Evolutionary conservation across 2,888 invertebrate species (phyloP), one percentile per base, ranked within the genome.

Genomic region (Coenonympha glycerion): DNA sequence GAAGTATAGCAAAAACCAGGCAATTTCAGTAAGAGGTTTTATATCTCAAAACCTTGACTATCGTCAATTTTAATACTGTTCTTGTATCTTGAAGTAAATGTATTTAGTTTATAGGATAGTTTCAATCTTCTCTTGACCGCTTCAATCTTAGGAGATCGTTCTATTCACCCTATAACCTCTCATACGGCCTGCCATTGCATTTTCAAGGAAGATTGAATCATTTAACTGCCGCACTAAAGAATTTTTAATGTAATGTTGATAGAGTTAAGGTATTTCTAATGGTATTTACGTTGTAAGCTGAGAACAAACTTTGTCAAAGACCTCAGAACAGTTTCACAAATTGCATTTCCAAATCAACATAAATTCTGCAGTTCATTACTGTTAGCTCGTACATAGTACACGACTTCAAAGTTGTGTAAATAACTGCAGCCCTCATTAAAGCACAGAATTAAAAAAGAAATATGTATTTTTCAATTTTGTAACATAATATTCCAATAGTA

Each of bases 151-250:
- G 15, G 18, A 41, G 31, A 44, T 44, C 4, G 19, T 19, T 44
- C 21, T 44, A 44, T 9, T 44, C 15, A 31, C 13, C 11, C 44
- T 19, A 44, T 44, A 44, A 21, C 15, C 31, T 44, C 21, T 4
- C 21, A 31, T 16, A 31, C 6, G 22, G 15, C 31, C 19, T 19
- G 13, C 42, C 30, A 19, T 42, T 22, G 44, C 44, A 44, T 33
- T 31, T 44, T n/a, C 31, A 24, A 30, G 31, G 31, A 44, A 44
- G 22, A 44, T 44, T 44, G 42, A 42, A 31, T 31, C 31, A 33
- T 33, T 22, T 5, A 33, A 31, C 31, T 33, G 31, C 19, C 31
- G 22, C 15, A 31, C 44, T 44, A 31, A 31, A 33, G 33, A 22
- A 44, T 31, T 44, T 44, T 42, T 9, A 31, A 21, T 6, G 16